phyloP scores from a whole-genome alignment of 2,113 vertebrate species.

The Gracilinanus agilis region DNA sequence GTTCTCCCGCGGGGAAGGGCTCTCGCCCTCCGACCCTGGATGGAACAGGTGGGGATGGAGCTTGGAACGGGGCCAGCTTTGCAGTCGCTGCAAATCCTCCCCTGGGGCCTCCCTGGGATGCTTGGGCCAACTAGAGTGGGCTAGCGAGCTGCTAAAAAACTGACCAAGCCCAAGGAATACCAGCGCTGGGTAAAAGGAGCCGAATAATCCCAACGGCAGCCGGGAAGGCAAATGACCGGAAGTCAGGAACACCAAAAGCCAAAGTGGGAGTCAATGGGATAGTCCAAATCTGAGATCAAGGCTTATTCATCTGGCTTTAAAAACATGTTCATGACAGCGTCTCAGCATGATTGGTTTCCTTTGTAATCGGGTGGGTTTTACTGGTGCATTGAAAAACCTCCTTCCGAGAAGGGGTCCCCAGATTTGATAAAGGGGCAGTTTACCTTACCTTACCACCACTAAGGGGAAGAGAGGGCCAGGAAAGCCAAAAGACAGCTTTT shows the following conservation, averaged over 20 bases:
- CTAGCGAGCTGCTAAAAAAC: neutral
- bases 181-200: neutral
- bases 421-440: neutral
- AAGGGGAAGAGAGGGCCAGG: neutral
- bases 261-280: too few species aligned
- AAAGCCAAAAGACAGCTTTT: neutral
- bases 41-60: neutral
- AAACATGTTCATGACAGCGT: neutral
- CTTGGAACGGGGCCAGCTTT: neutral
- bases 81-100: neutral
- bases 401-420: neutral
- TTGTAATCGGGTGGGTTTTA: neutral
- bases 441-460: too few species aligned
- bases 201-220: too few species aligned
- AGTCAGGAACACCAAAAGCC: neutral
- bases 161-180: neutral
- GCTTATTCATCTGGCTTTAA: neutral
- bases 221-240: neutral
- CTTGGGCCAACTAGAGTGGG: neutral
- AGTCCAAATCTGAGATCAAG: neutral
- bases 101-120: too few species aligned
- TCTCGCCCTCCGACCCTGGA: slow-evolving; percentile 88
- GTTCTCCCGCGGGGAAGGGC: slow-evolving; percentile 88
- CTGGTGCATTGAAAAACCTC: neutral
- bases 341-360: neutral